A percentile compares a stretch with the other conserved stretches of the same genome.
phyloP scores from a whole-genome alignment of 2,888 invertebrate genomes.

The Aspidiotus rigidus region DNA sequence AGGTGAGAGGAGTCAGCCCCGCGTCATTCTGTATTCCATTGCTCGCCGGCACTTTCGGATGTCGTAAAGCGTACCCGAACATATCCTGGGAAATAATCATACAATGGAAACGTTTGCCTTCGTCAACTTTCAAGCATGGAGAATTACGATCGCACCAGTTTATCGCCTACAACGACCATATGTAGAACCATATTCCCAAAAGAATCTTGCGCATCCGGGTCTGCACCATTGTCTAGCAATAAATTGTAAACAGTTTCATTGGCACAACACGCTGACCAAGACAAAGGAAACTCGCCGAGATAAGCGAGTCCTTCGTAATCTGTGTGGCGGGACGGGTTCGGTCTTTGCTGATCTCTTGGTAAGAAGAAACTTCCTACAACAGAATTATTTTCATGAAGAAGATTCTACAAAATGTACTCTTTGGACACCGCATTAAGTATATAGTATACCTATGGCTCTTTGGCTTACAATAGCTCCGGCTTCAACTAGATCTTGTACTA shows the following conservation, averaged over 20 bases:
- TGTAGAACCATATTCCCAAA: constrained; percentile 99
- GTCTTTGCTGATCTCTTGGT: constrained; percentile 83
- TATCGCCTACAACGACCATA: constrained; percentile 97
- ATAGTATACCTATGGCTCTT: constrained; percentile 69
- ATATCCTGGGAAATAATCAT: constrained; percentile 61
- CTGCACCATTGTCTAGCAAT: constrained; percentile 79
- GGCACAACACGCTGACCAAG: constrained; percentile 96
- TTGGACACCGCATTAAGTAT: background rate
- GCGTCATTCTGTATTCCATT: constrained; percentile 81
- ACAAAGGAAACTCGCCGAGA: constrained; percentile 91
- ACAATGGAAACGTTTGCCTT: background rate
- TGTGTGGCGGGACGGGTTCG: constrained; percentile 66
- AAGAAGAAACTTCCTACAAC: constrained; percentile 74
- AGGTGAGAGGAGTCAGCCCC: constrained; percentile 87
- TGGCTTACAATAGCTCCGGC: constrained; percentile 87
- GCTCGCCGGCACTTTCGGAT: constrained; percentile 85
- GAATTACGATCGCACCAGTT: constrained; percentile 55
- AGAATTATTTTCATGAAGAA: background rate
- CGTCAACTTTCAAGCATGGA: too few species aligned
- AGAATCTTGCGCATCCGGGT: constrained; percentile 91
- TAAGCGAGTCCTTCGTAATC: constrained; percentile 96
- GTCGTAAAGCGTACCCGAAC: constrained; percentile 94
- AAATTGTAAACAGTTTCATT: constrained; percentile 96
- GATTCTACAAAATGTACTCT: background rate
- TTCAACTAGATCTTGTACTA: constrained; percentile 85